These are phyloP conservation scores for Dipodomys ordii DNA, from an alignment of 2,113 vertebrate species.

Conservation along the genomic window DNA sequence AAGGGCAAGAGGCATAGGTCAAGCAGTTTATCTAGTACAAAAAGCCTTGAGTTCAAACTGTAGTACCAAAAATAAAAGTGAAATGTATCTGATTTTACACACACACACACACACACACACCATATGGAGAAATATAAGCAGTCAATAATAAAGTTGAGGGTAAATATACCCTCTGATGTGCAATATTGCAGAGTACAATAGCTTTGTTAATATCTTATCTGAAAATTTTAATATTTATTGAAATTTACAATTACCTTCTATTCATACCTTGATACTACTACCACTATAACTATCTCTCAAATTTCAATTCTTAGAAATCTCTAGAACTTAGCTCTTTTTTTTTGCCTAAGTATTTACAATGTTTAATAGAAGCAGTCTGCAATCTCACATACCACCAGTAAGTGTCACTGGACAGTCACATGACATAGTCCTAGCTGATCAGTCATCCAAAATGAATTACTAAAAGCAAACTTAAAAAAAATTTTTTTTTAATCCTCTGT, in stretches of 20 bases:
- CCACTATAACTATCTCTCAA: conserved; percentile 42
- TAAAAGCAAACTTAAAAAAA: not conserved
- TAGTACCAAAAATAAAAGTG: too few species aligned
- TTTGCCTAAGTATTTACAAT: conserved; percentile 53
- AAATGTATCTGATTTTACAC: not conserved
- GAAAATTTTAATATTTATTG: conserved; percentile 53
- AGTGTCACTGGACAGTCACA: conserved; percentile 77
- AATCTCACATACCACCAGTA: conserved; percentile 69
- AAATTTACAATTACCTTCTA: conserved; percentile 43
- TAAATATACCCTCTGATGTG: conserved; percentile 9
- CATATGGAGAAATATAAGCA: not conserved
- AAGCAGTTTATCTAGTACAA: too few species aligned
- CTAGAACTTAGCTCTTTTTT: conserved; percentile 53
- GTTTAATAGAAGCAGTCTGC: conserved; percentile 68
- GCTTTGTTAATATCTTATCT: conserved; percentile 32
- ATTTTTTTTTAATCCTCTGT: conserved; percentile 57
- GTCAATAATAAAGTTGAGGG: conserved; percentile 36
- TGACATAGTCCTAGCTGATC: conserved; percentile 65
- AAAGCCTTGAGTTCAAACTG: too few species aligned
- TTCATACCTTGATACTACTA: conserved; percentile 24
- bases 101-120: not conserved
- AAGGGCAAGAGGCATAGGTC: too few species aligned
- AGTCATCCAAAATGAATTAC: conserved; percentile 53
- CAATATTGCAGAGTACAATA: conserved; percentile 38
- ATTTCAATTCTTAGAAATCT: conserved; percentile 46